A percentile compares a stretch with the other conserved stretches of the same genome.
Conservation (phyloP, 2,113 vertebrate species). For the Gadus macrocephalus region DNA sequence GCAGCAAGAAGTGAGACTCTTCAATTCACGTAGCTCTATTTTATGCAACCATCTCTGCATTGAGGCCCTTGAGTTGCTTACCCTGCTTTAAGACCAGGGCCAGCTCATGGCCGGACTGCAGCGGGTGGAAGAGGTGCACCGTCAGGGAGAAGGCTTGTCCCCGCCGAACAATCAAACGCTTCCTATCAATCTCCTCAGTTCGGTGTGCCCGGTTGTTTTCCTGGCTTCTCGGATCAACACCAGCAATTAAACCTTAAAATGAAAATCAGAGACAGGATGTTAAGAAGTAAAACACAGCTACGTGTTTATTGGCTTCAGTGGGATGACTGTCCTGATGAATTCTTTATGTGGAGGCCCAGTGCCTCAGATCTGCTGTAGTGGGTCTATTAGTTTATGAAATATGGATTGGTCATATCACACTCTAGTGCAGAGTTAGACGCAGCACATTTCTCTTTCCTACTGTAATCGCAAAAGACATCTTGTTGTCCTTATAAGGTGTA, state of each 20-base stretch:
- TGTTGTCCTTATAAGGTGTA: not conserved
- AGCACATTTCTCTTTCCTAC: slow-evolving; percentile 26
- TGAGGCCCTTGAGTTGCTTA: slow-evolving; percentile 40
- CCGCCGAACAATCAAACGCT: slow-evolving; percentile 73
- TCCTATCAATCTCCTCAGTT: slow-evolving; percentile 73
- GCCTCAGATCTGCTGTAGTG: not conserved
- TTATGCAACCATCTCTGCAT: no score
- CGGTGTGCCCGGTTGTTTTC: slow-evolving; percentile 77
- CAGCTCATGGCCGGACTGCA: slow-evolving; percentile 56
- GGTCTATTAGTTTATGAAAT: slow-evolving; percentile 16
- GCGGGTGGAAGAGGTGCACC: slow-evolving; percentile 63
- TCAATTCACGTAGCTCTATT: no score
- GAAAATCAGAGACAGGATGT: not conserved
- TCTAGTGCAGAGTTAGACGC: slow-evolving; percentile 5
- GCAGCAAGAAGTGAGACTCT: no score
- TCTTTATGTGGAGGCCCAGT: not conserved
- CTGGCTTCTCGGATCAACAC: slow-evolving; percentile 62
- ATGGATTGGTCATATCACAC: slow-evolving; percentile 29
- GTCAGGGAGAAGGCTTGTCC: slow-evolving; percentile 76
- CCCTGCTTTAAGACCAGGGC: slow-evolving; percentile 67
- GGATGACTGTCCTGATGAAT: not conserved
- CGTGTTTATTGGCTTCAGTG: not conserved
- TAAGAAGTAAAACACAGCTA: no score
- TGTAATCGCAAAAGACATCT: slow-evolving; percentile 1
- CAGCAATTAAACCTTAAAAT: slow-evolving; percentile 43